Evolutionary conservation across 1,140 invertebrate genomes (phyloP), one percentile per base, ranked within the genome.

Genomic region (Lucilia sericata): DNA sequence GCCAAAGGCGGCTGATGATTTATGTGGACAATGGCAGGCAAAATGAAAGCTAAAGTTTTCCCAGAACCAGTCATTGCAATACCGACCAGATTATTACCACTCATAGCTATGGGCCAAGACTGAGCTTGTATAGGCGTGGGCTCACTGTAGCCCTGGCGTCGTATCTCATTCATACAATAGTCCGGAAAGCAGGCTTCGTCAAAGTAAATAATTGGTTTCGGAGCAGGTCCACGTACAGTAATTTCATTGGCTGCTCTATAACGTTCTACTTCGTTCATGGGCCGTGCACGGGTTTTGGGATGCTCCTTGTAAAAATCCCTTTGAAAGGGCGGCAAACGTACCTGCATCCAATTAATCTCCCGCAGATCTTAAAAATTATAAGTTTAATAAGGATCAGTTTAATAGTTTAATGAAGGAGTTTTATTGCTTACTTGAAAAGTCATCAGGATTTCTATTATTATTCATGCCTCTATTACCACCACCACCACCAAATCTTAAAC

Each of bases 51-150:
- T 1, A 97, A 91, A 9, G 96, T 97, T 91, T 98, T 97, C 30
- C 96, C 96, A 80, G 96, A 97, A 25, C 96, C 97, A 84, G 97
- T 98, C 90, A 98, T 97, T 19, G 98, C 98, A 88, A 99, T 98
- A 2, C 97, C 97, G 74, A 98, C 96, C 90, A 98, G 92, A 91
- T 99, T 97, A 84, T 94, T 92, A 17, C 98, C 97, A 88, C 94
- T 96, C 92, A 98, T 94, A 82, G 97, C 97, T 88, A 98, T 96
- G 2, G 97, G 97, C 97, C 97, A 98, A 0, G 96, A 94, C 90
- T 96, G 95, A 51, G 96, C 94, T 91, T 97, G 96, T 89, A 97
- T 98, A 8, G 96, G 92, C 13, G 97, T 98, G 14, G 97, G 97
- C 84, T 95, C 93, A 13, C 84, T 93, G 92, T 96, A 98, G 0